Evolutionary conservation across 2,888 invertebrate genomes (phyloP), one percentile per base, ranked within the genome.

Genomic region (Troides helena): DNA sequence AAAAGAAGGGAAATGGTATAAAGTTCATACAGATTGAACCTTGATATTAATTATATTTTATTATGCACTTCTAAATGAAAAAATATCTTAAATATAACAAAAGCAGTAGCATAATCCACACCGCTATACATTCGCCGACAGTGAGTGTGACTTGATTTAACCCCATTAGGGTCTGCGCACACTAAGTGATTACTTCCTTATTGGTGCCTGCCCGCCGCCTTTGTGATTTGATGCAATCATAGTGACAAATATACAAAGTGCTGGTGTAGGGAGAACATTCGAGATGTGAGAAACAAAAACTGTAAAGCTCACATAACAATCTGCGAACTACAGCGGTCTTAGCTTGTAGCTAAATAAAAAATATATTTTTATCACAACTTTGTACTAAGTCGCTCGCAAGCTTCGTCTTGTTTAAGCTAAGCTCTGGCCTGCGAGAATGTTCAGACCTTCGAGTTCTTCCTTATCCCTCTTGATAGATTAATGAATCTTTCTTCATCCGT

Each of bases 131-230:
- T 62, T 66, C 67, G 61, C 69, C 71, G 60, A 36, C 69, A 65
- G 72, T 79, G 76, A 72, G 75, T 73, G 75, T 74, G 72, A 72
- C 72, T 72, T 72, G 78, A 77, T 79, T 80, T 78, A 71, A 74
- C 65, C 68, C 78, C 74, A 81, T 80, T 81, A 81, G 77, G 77
- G 77, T 76, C 77, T 75, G 71, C 77, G 77, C 77, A 73, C 80
- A 76, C 74, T 84, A 87, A 88, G 84, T 84, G 85, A 81, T 72
- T 69, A 81, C 78, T 81, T 88, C 88, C 88, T 86, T 79, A 82
- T 86, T 86, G 77, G 69, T 70, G 71, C 60, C 61, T 72, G 74
- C 76, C 74, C 67, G 73, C 72, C 75, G 77, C 77, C 76, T 78
- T 81, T 82, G 79, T 81, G 78, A 80, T 80, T 80, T 77, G 75